Evolutionary conservation across 2,113 vertebrate species (phyloP), one percentile per base, ranked within the genome.

Genomic region (Oryzias javanicus): DNA sequence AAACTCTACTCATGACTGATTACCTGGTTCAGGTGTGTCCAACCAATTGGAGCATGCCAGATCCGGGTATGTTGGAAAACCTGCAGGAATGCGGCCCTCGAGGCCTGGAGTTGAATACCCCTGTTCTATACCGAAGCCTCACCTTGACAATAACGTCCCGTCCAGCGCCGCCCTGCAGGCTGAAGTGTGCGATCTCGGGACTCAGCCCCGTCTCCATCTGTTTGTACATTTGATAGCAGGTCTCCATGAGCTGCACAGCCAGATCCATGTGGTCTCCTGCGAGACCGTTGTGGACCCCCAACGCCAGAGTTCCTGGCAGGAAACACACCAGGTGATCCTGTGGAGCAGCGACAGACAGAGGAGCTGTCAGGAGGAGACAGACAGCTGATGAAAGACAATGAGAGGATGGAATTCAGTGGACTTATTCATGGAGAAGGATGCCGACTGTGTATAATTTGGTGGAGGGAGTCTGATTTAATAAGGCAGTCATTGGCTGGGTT

Each of bases 261-360:
- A 98, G 70, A n/a, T 93, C 91, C 96, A 99, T 94, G 70, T 99
- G 97, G 55, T 96, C 93, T 0, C 81, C 89, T 0, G 93, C 86
- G 55, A 99, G 88, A 4, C 95, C 94, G 1, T 94, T 91, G 83
- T 98, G 95, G 59, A 89, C 93, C 4, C 97, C 97, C 24, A 99
- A 84, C 0, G 97, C 97, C 82, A 99, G 83, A 0, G 96, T 96
- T 12, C 97, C 97, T 0, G 97, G 97, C 80, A 99, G 88, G 85
- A 99, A 99, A 82, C 97, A 99, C 65, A 98, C 97, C 76, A 99
- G 86, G 88, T 99, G 97, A 90, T 99, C 97, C 97, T 98, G 88
- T 2, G 64, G 71, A 48, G 16, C 22, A 22, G 49, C 1, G 29
- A 49, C 5, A 15, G 49, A 40, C 14, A 19, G 41, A 56, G 17